phyloP scores from a whole-genome alignment of 1,140 invertebrate species.

The Mya arenaria region DNA sequence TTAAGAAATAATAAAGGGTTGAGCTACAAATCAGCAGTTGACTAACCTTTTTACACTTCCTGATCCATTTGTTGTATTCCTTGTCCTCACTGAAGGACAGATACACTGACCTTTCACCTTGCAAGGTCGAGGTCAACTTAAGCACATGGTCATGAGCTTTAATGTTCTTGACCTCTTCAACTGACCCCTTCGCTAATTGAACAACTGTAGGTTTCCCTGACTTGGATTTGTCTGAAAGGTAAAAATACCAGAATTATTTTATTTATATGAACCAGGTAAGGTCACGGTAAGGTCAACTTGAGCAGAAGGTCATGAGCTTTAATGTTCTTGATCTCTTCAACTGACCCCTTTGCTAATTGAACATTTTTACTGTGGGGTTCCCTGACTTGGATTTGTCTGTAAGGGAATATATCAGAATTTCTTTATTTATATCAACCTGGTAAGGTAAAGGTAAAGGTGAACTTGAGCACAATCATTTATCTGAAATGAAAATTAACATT shows the following conservation, averaged over 20 bases:
- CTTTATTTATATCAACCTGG: too few species aligned
- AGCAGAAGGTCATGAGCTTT: constrained; percentile 77
- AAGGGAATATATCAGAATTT: too few species aligned
- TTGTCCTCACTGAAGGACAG: constrained; percentile 74
- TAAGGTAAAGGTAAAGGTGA: too few species aligned
- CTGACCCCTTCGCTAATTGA: constrained; percentile 78
- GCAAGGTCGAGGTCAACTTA: constrained; percentile 75
- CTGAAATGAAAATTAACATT: too few species aligned
- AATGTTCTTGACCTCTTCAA: constrained; percentile 75
- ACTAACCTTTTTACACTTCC: constrained; percentile 78
- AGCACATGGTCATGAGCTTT: constrained; percentile 77
- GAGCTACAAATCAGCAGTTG: neutral
- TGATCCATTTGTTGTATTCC: constrained; percentile 77
- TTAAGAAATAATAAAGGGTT: too few species aligned
- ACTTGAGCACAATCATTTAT: too few species aligned
- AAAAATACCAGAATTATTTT: constrained; percentile 28
- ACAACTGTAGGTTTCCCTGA: constrained; percentile 72
- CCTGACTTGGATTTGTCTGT: constrained; percentile 74
- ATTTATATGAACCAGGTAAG: too few species aligned
- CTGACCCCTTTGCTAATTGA: constrained; percentile 78
- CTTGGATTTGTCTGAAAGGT: constrained; percentile 75
- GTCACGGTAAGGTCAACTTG: constrained; percentile 78
- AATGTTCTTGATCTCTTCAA: constrained; percentile 75
- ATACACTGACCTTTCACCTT: constrained; percentile 77
- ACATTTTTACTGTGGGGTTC: constrained; percentile 74